phyloP scores from a whole-genome alignment of 1,140 invertebrate species.

The Campoletis sonorensis region DNA sequence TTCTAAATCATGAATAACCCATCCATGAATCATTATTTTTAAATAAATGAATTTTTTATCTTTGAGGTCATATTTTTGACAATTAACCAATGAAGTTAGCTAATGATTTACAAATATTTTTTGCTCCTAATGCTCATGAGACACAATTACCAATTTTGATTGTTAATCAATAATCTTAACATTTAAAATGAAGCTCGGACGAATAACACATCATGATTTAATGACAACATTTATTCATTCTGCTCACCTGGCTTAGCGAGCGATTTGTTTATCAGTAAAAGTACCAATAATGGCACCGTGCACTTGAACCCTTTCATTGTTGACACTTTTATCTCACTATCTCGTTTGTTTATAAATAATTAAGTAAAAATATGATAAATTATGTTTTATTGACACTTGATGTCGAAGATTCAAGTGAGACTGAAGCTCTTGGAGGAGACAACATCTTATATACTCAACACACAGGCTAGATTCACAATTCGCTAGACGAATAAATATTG shows the following conservation, averaged over 20 bases:
- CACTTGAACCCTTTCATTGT: conserved; percentile 61
- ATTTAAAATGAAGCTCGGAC: no score
- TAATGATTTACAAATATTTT: no score
- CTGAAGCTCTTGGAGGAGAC: conserved; percentile 59
- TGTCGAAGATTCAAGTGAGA: conserved; percentile 62
- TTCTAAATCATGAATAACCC: no score
- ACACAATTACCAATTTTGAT: no score
- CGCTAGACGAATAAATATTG: conserved; percentile 59
- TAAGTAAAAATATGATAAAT: background rate
- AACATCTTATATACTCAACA: conserved; percentile 66
- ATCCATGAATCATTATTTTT: no score
- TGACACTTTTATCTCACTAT: conserved; percentile 24
- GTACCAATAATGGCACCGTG: conserved; percentile 61
- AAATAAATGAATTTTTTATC: no score
- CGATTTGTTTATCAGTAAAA: conserved; percentile 54
- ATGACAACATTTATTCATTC: background rate
- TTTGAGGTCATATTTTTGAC: background rate
- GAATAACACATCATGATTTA: no score
- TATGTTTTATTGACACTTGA: conserved; percentile 26
- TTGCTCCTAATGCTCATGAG: no score
- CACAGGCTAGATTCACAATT: conserved; percentile 47
- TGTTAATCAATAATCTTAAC: no score
- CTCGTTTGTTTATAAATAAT: background rate
- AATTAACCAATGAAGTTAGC: background rate
- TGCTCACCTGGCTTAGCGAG: conserved; percentile 60